Percentiles rank a stretch among this genome's conserved stretches.
phyloP scores from a whole-genome alignment of 2,797 vertebrate genomes.

The Cercopithecus diana region DNA sequence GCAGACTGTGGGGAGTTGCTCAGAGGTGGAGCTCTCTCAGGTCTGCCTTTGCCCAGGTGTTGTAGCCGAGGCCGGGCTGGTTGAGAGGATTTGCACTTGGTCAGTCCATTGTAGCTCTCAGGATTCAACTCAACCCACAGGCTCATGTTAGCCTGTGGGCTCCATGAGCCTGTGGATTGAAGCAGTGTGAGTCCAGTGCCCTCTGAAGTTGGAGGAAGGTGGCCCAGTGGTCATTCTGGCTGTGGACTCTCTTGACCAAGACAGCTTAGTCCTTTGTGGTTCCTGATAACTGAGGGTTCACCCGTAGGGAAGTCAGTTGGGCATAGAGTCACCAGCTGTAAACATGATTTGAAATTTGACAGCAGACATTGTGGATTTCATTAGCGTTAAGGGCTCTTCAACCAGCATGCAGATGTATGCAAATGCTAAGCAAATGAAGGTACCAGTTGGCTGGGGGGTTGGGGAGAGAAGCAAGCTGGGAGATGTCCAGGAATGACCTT shows the following conservation, averaged over 20 bases:
- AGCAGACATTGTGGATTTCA: conserved; percentile 31
- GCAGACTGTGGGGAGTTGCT: neutral
- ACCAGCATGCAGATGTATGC: conserved; percentile 53
- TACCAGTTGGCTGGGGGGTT: neutral
- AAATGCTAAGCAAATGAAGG: conserved; percentile 61
- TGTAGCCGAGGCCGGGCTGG: neutral
- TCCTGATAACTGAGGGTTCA: neutral
- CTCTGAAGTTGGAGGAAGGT: neutral
- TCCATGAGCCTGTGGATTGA: neutral
- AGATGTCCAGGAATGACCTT: conserved; percentile 64
- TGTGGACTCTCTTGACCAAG: neutral
- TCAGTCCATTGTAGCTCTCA: neutral
- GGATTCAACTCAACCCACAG: neutral
- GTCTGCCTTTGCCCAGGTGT: neutral
- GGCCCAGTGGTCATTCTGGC: neutral
- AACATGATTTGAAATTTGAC: conserved; percentile 35
- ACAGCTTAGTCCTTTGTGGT: neutral
- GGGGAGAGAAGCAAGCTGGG: conserved; percentile 15
- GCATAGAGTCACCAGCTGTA: neutral
- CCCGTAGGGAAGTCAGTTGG: neutral
- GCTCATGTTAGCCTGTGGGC: neutral
- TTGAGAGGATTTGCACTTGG: neutral
- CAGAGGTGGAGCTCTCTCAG: neutral
- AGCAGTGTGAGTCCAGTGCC: neutral
- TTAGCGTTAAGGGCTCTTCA: conserved; percentile 43